phyloP scores from a whole-genome alignment of 2,888 invertebrate genomes.

The Nomada goodeniana region DNA sequence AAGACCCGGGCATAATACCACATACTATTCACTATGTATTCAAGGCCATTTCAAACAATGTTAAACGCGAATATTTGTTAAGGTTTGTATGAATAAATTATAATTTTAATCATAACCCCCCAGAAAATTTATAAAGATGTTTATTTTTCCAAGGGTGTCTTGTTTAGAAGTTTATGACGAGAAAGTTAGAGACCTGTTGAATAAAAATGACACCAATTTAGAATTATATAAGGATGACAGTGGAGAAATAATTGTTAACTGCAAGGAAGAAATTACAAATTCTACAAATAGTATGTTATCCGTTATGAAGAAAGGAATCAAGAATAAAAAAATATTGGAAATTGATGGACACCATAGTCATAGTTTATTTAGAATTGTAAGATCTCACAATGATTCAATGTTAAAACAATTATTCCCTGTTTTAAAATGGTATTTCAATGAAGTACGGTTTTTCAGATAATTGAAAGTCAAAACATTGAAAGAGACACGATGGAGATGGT shows the following conservation, averaged over 20 bases:
- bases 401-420: slow-evolving; percentile 4
- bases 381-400: slow-evolving; percentile 76
- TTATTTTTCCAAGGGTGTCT: slow-evolving; percentile 87
- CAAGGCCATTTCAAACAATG: slow-evolving; percentile 87
- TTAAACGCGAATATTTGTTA: slow-evolving; percentile 90
- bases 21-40: slow-evolving; percentile 90
- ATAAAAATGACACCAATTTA: slow-evolving; percentile 86
- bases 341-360: slow-evolving; percentile 96
- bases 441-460: slow-evolving; percentile 76
- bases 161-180: slow-evolving; percentile 96
- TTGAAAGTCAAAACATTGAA: slow-evolving; percentile 88
- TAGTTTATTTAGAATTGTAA: slow-evolving; percentile 94
- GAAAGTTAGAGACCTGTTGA: slow-evolving; percentile 90
- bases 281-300: slow-evolving; percentile 87
- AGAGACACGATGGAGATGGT: slow-evolving; percentile 86
- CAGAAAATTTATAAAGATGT: not conserved
- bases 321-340: slow-evolving; percentile 89
- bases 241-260: slow-evolving; percentile 88
- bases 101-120: not conserved
- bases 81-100: slow-evolving; percentile 83
- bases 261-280: slow-evolving; percentile 88
- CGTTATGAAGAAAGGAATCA: slow-evolving; percentile 88
- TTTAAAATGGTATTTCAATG: not conserved
- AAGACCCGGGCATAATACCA: slow-evolving; percentile 91
- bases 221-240: slow-evolving; percentile 88